Evolutionary conservation across 1,140 invertebrate species (phyloP).

Genomic region (Drosophila athabasca): DNA sequence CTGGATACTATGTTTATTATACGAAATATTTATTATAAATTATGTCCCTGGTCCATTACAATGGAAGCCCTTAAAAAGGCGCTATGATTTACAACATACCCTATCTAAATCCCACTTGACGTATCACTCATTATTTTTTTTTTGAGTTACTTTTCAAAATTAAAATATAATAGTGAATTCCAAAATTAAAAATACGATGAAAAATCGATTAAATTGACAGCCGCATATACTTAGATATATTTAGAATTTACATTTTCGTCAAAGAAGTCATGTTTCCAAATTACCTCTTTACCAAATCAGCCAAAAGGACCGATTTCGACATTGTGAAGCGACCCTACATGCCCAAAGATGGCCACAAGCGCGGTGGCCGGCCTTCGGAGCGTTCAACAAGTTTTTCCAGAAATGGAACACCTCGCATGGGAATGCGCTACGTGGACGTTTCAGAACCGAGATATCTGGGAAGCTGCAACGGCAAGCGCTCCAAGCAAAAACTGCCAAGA

Average conservation of each 20-base stretch:
- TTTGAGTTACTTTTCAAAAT: slow-evolving; percentile 36
- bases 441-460: neutral
- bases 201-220: neutral
- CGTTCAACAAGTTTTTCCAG: neutral
- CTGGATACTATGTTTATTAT: too few relatives aligned
- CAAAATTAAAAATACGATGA: neutral
- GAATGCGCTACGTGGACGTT: neutral
- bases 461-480: neutral
- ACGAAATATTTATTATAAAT: too few relatives aligned
- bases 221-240: slow-evolving; percentile 9
- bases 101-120: too few relatives aligned
- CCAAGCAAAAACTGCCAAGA: slow-evolving; percentile 6
- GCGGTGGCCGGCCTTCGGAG: neutral
- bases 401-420: neutral
- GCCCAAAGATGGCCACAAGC: neutral
- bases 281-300: slow-evolving; percentile 57
- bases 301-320: slow-evolving; percentile 37
- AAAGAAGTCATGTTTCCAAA: slow-evolving; percentile 65
- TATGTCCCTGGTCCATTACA: too few relatives aligned
- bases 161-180: neutral
- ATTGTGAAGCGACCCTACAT: slow-evolving; percentile 17
- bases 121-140: neutral
- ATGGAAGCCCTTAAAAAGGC: too few relatives aligned
- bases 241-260: slow-evolving; percentile 15
- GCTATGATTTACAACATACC: too few relatives aligned